phyloP scores from a whole-genome alignment of 2,888 invertebrate species.

The Helleia helle region DNA sequence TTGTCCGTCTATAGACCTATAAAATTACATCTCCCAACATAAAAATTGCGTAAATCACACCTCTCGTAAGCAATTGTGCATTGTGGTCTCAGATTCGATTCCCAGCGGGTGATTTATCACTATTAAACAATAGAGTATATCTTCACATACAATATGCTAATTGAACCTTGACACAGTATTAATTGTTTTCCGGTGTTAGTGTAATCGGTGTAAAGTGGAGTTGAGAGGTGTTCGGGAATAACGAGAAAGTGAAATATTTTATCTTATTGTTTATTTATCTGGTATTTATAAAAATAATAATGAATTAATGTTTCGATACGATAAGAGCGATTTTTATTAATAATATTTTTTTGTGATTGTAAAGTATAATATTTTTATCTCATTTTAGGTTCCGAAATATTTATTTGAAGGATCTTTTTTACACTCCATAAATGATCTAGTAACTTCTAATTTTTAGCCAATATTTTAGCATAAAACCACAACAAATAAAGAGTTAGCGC shows the following conservation, averaged over 20 bases:
- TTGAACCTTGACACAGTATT: constrained; percentile 35
- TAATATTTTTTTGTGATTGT: no score
- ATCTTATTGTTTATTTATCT: no score
- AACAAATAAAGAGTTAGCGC: no score
- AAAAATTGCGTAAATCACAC: constrained; percentile 23
- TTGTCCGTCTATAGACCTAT: constrained; percentile 5
- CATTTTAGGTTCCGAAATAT: no score
- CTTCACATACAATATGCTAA: constrained; percentile 27
- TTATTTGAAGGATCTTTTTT: no score
- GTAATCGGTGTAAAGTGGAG: constrained; percentile 5
- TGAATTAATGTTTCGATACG: no score
- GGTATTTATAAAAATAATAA: no score
- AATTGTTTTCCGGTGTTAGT: constrained; percentile 20
- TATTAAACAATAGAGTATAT: constrained; percentile 31
- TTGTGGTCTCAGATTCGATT: constrained; percentile 38
- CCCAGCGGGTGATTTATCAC: constrained; percentile 35
- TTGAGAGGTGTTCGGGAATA: not conserved
- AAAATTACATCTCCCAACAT: constrained; percentile 8
- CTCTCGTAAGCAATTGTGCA: constrained; percentile 34
- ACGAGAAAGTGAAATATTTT: not conserved
- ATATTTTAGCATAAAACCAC: no score
- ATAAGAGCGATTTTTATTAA: no score
- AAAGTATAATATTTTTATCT: no score
- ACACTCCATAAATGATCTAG: no score
- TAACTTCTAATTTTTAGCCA: no score